Conservation (phyloP, 2,797 vertebrate species). For the Harpagifer antarcticus region DNA sequence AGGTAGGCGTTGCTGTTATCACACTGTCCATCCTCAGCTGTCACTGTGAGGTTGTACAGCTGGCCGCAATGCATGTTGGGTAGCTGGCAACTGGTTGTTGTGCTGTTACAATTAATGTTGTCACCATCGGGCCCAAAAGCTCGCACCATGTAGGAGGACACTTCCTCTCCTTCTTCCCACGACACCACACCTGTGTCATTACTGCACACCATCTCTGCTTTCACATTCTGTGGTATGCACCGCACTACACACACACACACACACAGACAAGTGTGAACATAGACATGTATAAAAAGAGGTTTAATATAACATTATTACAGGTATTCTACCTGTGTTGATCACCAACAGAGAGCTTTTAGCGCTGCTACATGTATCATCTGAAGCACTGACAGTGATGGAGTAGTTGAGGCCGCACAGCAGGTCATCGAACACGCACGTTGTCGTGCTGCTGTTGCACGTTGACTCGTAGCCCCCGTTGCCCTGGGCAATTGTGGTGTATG, state of each 20-base stretch:
- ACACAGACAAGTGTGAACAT: neutral
- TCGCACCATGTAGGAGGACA: constrained; percentile 69
- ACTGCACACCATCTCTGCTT: constrained; percentile 70
- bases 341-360: constrained; percentile 55
- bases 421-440: constrained; percentile 67
- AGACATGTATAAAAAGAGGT: neutral
- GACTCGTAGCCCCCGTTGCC: constrained; percentile 69
- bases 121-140: constrained; percentile 78
- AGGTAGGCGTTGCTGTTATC: constrained; percentile 68
- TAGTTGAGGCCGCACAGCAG: constrained; percentile 81
- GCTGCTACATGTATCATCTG: constrained; percentile 72
- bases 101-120: constrained; percentile 64
- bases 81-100: constrained; percentile 69
- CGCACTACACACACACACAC: constrained; percentile 64
- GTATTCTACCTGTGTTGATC: constrained; percentile 75
- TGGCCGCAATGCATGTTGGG: constrained; percentile 82
- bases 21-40: constrained; percentile 77
- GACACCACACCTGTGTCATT: constrained; percentile 76
- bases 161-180: constrained; percentile 75
- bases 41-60: constrained; percentile 82
- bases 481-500: constrained; percentile 74
- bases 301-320: neutral
- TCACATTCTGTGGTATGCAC: constrained; percentile 74
- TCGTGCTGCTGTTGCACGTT: constrained; percentile 65
- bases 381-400: constrained; percentile 75